Percentiles rank a stretch among this genome's conserved stretches.
Evolutionary conservation across 2,113 vertebrate species (phyloP).

Genomic region (Pelmatolapia mariae): DNA sequence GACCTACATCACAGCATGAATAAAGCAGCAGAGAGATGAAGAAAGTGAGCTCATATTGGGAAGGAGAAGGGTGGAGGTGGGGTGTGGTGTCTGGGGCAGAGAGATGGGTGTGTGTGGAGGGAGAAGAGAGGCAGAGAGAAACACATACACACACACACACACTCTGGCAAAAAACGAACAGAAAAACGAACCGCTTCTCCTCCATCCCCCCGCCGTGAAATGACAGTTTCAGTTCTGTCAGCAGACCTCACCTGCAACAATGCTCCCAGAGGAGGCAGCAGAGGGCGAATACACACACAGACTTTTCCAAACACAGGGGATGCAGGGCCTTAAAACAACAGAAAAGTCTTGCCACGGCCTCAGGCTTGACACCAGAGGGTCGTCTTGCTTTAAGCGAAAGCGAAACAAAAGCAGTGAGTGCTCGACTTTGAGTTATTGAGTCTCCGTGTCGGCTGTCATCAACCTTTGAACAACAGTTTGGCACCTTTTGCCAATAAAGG

Average conservation of each 20-base stretch:
- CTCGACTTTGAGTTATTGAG: conserved; percentile 21
- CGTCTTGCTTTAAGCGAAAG: not conserved
- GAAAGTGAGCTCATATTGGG: conserved; percentile 30
- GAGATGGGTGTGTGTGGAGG: not conserved
- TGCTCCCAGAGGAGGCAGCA: conserved; percentile 22
- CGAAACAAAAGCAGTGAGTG: not conserved
- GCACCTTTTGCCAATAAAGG: not conserved
- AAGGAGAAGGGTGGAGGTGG: not conserved
- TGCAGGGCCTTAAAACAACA: not conserved
- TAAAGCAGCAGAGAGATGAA: conserved; percentile 51
- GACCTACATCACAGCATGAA: conserved; percentile 69
- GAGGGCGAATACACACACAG: not conserved
- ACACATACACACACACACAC: not conserved
- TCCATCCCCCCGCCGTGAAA: conserved; percentile 32
- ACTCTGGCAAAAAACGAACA: not conserved
- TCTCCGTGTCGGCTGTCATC: not conserved
- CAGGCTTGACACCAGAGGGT: conserved; percentile 7
- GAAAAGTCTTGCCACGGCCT: not conserved
- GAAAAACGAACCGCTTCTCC: conserved; percentile 30
- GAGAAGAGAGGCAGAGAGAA: not conserved
- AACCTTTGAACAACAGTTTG: not conserved
- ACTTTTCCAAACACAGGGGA: not conserved
- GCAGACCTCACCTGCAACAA: conserved; percentile 48
- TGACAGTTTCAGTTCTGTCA: conserved; percentile 68
- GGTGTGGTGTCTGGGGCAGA: not conserved